phyloP scores from a whole-genome alignment of 1,140 invertebrate species.

The Drosophila littoralis region DNA sequence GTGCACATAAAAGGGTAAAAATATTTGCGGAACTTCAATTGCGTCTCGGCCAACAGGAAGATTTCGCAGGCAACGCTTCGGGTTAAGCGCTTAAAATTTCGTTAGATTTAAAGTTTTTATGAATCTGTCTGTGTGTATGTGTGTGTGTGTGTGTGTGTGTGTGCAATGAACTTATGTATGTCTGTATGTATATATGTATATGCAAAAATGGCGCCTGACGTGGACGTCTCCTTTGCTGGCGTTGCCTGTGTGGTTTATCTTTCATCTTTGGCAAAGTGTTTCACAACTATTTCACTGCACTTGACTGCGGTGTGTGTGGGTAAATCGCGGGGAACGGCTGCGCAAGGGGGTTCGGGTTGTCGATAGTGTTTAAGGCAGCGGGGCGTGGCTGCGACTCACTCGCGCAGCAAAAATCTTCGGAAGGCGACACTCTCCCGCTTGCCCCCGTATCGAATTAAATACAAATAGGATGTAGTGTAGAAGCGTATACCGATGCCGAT shows the following conservation, averaged over 20 bases:
- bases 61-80: constrained; percentile 8
- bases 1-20: neutral
- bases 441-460: constrained; percentile 76
- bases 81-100: constrained; percentile 41
- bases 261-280: constrained; percentile 82
- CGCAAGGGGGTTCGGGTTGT: neutral
- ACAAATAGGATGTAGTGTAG: constrained; percentile 68
- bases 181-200: constrained; percentile 17
- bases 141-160: neutral
- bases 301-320: constrained; percentile 56
- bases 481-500: constrained; percentile 33
- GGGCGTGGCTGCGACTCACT: constrained; percentile 35
- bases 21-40: constrained; percentile 26
- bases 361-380: neutral
- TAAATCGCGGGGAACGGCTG: neutral
- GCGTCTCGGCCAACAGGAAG: constrained; percentile 13
- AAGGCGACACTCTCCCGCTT: constrained; percentile 51
- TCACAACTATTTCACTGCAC: constrained; percentile 81
- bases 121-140: constrained; percentile 1
- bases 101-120: constrained; percentile 27
- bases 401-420: constrained; percentile 68
- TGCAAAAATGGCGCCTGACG: constrained; percentile 55
- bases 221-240: constrained; percentile 34
- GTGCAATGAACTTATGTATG: neutral
- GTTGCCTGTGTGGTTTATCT: constrained; percentile 71